phyloP scores from a whole-genome alignment of 2,888 invertebrate species.

The Hemaris fuciformis region DNA sequence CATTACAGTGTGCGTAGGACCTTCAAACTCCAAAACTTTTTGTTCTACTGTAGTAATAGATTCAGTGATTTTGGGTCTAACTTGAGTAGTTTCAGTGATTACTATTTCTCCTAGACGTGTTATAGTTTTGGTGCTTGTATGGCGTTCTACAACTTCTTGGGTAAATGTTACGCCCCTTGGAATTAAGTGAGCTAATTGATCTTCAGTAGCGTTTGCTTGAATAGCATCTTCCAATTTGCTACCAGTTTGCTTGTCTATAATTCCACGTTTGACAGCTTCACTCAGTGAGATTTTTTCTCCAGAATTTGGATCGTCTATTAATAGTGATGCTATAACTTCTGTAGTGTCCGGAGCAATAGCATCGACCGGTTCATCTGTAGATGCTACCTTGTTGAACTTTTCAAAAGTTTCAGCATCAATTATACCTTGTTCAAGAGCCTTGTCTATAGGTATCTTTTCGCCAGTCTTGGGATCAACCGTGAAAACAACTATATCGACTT shows the following conservation, averaged over 20 bases:
- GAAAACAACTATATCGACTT: background rate
- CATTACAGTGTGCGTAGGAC: conserved; percentile 27
- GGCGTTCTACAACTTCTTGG: conserved; percentile 26
- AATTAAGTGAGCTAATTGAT: background rate
- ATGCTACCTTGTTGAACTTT: background rate
- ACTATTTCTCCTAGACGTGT: conserved; percentile 32
- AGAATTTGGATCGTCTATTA: conserved; percentile 6
- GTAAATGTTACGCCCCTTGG: conserved; percentile 17
- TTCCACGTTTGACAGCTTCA: conserved; percentile 1
- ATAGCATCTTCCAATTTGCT: conserved; percentile 2
- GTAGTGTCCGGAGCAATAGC: background rate
- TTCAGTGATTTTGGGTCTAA: conserved; percentile 40
- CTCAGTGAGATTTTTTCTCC: conserved; percentile 14
- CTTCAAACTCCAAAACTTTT: conserved; percentile 34
- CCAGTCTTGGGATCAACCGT: background rate
- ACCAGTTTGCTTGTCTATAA: background rate
- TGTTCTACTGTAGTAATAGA: conserved; percentile 35
- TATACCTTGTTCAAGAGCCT: background rate
- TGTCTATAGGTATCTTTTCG: background rate
- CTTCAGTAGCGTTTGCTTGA: conserved; percentile 3
- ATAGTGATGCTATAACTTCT: background rate
- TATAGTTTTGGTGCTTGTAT: conserved; percentile 29
- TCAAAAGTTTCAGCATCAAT: background rate
- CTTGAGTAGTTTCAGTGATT: conserved; percentile 39
- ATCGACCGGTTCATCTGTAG: background rate